Evolutionary conservation across 2,797 vertebrate species (phyloP).

Genomic region (Pagetopsis macropterus): DNA sequence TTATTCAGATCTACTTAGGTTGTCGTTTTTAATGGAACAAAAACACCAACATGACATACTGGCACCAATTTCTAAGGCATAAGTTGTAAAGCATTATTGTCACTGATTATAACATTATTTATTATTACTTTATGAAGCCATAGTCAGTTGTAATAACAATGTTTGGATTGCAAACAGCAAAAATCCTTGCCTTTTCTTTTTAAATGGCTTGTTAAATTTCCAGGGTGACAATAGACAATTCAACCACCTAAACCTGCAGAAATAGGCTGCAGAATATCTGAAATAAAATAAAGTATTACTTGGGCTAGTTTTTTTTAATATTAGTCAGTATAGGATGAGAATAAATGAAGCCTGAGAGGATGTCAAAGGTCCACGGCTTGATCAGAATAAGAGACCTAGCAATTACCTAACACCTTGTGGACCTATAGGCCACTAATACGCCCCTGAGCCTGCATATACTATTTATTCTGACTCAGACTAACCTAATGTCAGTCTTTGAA

Average conservation of each 20-base stretch:
- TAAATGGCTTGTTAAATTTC: neutral
- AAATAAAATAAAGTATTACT: conserved; percentile 1
- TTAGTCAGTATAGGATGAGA: conserved; percentile 2
- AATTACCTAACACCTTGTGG: neutral
- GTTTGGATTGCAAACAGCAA: neutral
- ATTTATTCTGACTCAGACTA: neutral
- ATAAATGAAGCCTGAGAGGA: conserved; percentile 42
- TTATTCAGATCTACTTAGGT: neutral
- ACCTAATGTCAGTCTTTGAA: neutral
- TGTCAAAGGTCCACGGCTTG: conserved; percentile 12
- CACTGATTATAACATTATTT: neutral
- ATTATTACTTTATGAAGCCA: neutral
- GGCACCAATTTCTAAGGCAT: neutral
- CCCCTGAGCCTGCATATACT: neutral
- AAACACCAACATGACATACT: neutral
- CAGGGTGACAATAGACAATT: neutral
- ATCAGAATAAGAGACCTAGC: conserved; percentile 17
- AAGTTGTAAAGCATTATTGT: neutral
- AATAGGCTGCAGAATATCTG: neutral
- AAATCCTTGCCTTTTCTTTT: neutral
- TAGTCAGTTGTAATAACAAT: neutral
- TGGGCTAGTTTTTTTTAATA: conserved; percentile 15
- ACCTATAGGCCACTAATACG: neutral
- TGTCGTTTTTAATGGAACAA: neutral
- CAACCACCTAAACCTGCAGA: neutral